phyloP scores from a whole-genome alignment of 2,113 vertebrate genomes.

The Lycaon pictus region DNA sequence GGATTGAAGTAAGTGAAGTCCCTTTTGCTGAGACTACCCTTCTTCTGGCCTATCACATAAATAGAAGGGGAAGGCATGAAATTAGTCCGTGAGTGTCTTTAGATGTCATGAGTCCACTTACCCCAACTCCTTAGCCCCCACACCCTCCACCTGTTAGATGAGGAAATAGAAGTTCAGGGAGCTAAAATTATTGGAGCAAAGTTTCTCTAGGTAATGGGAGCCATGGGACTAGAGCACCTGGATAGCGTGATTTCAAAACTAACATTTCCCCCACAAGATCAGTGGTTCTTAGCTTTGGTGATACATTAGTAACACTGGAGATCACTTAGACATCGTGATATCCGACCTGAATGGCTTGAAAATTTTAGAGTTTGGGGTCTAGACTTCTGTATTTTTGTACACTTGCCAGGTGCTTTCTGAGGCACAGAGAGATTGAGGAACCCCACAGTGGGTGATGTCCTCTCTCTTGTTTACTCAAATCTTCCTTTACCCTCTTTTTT shows the following conservation, averaged over 20 bases:
- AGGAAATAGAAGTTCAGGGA: neutral
- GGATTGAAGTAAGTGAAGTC: neutral
- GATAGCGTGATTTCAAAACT: neutral
- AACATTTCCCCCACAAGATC: neutral
- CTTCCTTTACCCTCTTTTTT: neutral
- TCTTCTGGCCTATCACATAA: neutral
- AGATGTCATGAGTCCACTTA: neutral
- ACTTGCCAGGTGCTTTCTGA: neutral
- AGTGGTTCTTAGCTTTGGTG: conserved; percentile 8
- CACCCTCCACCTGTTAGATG: neutral
- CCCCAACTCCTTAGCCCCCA: neutral
- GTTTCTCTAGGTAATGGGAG: neutral
- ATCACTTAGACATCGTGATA: neutral
- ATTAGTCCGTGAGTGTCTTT: neutral
- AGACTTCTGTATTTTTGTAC: neutral
- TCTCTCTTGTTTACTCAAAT: neutral
- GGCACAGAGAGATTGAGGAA: neutral
- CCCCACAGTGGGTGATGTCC: neutral
- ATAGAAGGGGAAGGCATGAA: neutral
- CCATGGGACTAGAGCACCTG: neutral
- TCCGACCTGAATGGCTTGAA: neutral
- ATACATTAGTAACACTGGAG: neutral
- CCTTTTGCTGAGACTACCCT: neutral
- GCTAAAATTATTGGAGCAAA: neutral
- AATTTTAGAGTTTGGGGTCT: neutral